Conservation (phyloP, 2,888 invertebrate species). For the Scaptomyza parva region DNA sequence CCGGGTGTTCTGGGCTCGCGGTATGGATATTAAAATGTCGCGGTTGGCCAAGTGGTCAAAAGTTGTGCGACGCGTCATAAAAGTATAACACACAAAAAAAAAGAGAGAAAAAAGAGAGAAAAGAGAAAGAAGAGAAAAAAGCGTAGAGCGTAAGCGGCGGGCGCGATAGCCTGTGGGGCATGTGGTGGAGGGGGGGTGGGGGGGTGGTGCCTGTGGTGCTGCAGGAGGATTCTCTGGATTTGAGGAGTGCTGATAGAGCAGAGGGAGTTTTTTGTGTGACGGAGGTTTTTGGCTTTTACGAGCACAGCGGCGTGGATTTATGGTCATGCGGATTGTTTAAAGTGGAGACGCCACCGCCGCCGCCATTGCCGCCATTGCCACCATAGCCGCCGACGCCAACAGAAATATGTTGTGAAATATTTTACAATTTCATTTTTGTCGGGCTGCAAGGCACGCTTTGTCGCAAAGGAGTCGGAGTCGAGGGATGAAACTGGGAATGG, state of each 20-base stretch:
- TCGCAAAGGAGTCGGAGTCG: conserved; percentile 41
- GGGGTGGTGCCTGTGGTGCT: too few species aligned
- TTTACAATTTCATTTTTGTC: conserved; percentile 73
- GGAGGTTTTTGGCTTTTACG: conserved; percentile 43
- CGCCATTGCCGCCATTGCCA: too few species aligned
- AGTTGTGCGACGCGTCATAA: conserved; percentile 71
- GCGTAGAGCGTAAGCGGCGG: conserved; percentile 33
- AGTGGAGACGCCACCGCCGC: conserved; percentile 57
- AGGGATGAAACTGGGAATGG: conserved; percentile 6
- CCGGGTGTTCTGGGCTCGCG: conserved; percentile 17
- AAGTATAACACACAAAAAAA: conserved; percentile 36
- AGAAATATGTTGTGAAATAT: conserved; percentile 76
- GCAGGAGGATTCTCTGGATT: conserved; percentile 8
- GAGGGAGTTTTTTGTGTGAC: neutral
- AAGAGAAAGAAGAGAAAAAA: conserved; percentile 2
- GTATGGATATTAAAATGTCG: conserved; percentile 76
- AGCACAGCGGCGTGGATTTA: conserved; percentile 63
- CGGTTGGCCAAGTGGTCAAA: conserved; percentile 75
- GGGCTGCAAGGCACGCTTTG: conserved; percentile 38
- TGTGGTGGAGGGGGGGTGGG: too few species aligned
- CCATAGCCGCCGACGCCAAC: conserved; percentile 49
- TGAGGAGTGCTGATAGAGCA: conserved; percentile 4
- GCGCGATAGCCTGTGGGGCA: conserved; percentile 6
- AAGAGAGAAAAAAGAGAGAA: conserved; percentile 6
- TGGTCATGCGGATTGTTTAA: conserved; percentile 75